Evolutionary conservation across 2,797 vertebrate species (phyloP).

Genomic region (Pseudochirops corinnae): DNA sequence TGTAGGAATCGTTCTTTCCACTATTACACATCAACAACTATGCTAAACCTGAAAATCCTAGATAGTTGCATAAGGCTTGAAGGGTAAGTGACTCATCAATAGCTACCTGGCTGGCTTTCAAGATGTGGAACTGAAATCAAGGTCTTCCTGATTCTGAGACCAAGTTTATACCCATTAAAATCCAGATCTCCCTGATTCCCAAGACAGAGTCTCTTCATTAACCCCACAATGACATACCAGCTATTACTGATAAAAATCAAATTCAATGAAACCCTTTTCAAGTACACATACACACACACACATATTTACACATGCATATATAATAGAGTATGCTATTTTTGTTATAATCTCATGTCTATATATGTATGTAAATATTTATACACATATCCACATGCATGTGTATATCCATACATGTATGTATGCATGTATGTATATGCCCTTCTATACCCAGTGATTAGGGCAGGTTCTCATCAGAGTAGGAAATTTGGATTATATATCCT

Average conservation of each 20-base stretch:
- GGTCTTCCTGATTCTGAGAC: not conserved
- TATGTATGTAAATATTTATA: not conserved
- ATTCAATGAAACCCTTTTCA: not conserved
- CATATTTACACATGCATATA: not conserved
- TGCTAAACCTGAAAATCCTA: not conserved
- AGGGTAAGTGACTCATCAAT: not conserved
- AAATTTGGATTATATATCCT: not conserved
- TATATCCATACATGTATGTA: not conserved
- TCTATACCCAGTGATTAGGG: not conserved
- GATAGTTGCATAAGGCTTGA: not conserved
- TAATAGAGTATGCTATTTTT: not conserved
- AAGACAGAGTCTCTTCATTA: not conserved
- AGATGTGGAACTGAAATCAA: not conserved
- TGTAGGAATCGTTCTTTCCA: not conserved
- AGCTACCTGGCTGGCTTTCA: not conserved
- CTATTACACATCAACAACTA: not conserved
- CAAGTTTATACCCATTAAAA: not conserved
- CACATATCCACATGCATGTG: not conserved
- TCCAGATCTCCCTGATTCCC: not conserved
- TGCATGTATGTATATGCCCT: not conserved
- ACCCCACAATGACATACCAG: not conserved
- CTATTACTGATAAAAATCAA: not conserved
- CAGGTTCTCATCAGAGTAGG: not conserved
- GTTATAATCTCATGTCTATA: not conserved
- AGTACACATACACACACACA: not conserved